These are phyloP conservation scores for Portevinia maculata DNA, from an alignment of 2,888 invertebrate species.

Conservation along the genomic window DNA sequence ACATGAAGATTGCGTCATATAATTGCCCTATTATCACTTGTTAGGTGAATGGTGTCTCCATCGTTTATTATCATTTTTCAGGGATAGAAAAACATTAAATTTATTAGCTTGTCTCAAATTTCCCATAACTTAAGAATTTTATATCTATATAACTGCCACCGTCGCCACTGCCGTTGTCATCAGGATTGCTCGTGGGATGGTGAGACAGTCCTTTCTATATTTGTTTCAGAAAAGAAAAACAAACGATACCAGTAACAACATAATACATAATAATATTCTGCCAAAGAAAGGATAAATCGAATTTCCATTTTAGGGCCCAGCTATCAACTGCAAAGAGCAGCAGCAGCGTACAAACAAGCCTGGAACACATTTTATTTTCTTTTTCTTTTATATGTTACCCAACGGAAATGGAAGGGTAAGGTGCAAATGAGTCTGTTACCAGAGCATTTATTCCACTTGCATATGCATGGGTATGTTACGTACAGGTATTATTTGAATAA, in stretches of 20 bases:
- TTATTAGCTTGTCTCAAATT: conserved; percentile 64
- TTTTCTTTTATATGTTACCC: conserved; percentile 32
- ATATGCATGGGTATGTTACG: background rate
- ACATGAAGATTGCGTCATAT: conserved; percentile 50
- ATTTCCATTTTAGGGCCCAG: conserved; percentile 42
- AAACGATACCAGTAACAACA: conserved; percentile 11
- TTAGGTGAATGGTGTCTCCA: conserved; percentile 19
- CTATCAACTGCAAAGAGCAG: background rate
- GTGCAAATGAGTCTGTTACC: conserved; percentile 45
- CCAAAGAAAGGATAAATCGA: conserved; percentile 46
- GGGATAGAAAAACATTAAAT: conserved; percentile 56
- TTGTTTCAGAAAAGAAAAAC: background rate
- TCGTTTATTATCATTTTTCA: conserved; percentile 41
- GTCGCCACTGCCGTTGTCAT: too few species aligned
- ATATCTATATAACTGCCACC: conserved; percentile 37
- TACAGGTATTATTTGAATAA: background rate
- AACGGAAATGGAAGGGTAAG: background rate
- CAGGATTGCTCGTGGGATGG: background rate
- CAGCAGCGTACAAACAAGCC: background rate
- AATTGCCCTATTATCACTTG: conserved; percentile 65
- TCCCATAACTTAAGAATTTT: conserved; percentile 25
- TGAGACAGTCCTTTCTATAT: conserved; percentile 8
- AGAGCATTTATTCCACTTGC: conserved; percentile 1
- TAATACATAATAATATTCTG: conserved; percentile 9
- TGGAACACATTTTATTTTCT: conserved; percentile 36